Percentiles rank a stretch among this genome's conserved stretches.
These are phyloP conservation scores for Bos javanicus DNA, from an alignment of 2,113 vertebrate genomes.

Conservation along the genomic window DNA sequence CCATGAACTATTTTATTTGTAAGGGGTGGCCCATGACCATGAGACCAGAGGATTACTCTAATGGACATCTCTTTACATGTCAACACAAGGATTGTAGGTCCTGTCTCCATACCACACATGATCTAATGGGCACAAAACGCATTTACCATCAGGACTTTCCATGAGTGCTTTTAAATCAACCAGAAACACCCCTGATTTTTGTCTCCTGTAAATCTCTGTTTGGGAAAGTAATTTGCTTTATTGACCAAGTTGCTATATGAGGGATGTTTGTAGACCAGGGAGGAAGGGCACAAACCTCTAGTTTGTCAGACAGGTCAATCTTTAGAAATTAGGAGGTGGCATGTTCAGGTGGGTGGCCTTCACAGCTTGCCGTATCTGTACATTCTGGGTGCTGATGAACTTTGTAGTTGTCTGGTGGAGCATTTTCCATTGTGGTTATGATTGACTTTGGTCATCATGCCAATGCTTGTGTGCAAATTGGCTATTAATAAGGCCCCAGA, in stretches of 20 bases:
- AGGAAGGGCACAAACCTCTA: not conserved
- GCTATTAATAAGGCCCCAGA: slow-evolving; percentile 41
- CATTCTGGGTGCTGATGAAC: not conserved
- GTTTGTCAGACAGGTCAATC: not conserved
- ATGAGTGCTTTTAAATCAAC: not conserved
- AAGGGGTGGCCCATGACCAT: not conserved
- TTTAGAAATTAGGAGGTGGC: not conserved
- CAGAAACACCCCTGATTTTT: not conserved
- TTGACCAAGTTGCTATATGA: not conserved
- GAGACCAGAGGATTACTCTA: not conserved
- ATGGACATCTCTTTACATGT: not conserved
- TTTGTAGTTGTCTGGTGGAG: not conserved
- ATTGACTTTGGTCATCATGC: slow-evolving; percentile 53
- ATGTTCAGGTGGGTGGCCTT: not conserved
- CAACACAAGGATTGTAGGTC: not conserved
- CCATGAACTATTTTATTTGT: not conserved
- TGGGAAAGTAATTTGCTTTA: not conserved
- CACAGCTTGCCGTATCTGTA: not conserved
- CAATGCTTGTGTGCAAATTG: slow-evolving; percentile 41
- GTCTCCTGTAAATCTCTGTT: not conserved
- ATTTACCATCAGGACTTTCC: not conserved
- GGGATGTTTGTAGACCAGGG: not conserved
- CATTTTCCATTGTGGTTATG: slow-evolving; percentile 29
- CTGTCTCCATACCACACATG: not conserved
- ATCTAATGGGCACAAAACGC: not conserved